Evolutionary conservation across 2,113 vertebrate species (phyloP), one percentile per base, ranked within the genome.

Genomic region (Ptychochromis oligacanthus): DNA sequence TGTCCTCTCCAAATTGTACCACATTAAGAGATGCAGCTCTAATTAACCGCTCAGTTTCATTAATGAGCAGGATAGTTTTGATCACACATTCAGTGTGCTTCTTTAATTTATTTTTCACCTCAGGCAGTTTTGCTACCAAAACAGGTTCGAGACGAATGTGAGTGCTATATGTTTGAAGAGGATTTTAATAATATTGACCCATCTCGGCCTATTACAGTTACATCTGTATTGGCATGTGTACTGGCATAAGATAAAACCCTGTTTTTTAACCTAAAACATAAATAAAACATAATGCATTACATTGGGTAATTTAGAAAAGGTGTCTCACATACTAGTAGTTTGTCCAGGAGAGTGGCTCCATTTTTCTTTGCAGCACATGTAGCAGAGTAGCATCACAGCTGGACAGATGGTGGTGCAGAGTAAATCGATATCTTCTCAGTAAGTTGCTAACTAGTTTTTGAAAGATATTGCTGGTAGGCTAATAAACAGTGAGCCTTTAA

Each of bases 11-110:
- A 74, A 78, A 60, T 10, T 34, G 15, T 43, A 7, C 22, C 2
- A 0, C 60, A 60, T 65, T 62, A 40, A n/a, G 77, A 75, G 58
- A 57, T 18, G 58, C 24, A 26, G n/a, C 36, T 64, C 55, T 83
- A 82, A 87, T 89, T 85, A 90, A 81, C 59, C 22, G n/a, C 56
- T 43, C 28, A 11, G 6, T 65, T 62, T 89, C 40, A 80, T 84
- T 79, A 82, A 67, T 55, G 55, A 82, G 46, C 15, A 1, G 56
- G 54, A 49, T 22, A 58, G 75, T 75, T 81, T 86, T 79, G 77
- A 83, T 85, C 61, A 77, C 74, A 61, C 80, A 24, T 58, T 72
- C 64, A 56, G 31, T 46, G 62, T 13, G 7, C 2, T 76, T 34
- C 38, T 57, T 58, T 78, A 52, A 75, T 67, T 84, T 77, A 56